phyloP scores from a whole-genome alignment of 2,888 invertebrate species.

The Drosophila testacea region DNA sequence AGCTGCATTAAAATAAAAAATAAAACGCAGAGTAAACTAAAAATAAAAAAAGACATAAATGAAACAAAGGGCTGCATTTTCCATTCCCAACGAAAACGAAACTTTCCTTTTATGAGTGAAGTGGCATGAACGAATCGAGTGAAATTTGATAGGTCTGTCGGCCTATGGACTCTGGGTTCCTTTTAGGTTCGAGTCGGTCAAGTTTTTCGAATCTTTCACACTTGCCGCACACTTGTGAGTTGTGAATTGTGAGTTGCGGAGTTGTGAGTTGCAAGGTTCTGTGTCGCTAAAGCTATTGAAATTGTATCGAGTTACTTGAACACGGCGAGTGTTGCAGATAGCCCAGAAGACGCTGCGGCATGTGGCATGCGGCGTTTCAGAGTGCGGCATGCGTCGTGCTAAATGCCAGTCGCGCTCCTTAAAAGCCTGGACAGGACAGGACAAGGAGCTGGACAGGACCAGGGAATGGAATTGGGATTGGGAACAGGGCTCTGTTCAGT shows the following conservation, averaged over 20 bases:
- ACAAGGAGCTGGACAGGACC: constrained; percentile 22
- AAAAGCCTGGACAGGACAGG: constrained; percentile 24
- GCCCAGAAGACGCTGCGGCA: constrained; percentile 21
- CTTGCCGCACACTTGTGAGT: constrained; percentile 76
- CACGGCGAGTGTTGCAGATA: constrained; percentile 58
- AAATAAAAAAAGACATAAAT: constrained; percentile 8
- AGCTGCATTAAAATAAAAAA: constrained; percentile 49
- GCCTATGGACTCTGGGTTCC: constrained; percentile 26
- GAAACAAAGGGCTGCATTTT: constrained; percentile 61
- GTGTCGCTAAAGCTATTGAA: constrained; percentile 64
- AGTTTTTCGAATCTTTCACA: constrained; percentile 73
- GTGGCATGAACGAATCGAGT: constrained; percentile 18
- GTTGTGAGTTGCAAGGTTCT: constrained; percentile 24
- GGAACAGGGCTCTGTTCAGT: constrained; percentile 20
- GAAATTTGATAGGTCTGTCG: constrained; percentile 77
- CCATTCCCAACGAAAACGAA: constrained; percentile 46
- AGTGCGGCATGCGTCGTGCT: constrained; percentile 51
- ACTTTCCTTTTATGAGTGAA: constrained; percentile 66
- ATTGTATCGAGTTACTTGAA: constrained; percentile 71
- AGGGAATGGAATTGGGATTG: neutral
- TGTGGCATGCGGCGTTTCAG: constrained; percentile 15
- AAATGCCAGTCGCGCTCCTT: constrained; percentile 67
- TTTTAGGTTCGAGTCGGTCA: constrained; percentile 43
- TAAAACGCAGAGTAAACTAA: constrained; percentile 5
- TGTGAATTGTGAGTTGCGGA: constrained; percentile 28